Conservation (phyloP, 2,888 invertebrate species). For the Hyposoter dolosus region DNA sequence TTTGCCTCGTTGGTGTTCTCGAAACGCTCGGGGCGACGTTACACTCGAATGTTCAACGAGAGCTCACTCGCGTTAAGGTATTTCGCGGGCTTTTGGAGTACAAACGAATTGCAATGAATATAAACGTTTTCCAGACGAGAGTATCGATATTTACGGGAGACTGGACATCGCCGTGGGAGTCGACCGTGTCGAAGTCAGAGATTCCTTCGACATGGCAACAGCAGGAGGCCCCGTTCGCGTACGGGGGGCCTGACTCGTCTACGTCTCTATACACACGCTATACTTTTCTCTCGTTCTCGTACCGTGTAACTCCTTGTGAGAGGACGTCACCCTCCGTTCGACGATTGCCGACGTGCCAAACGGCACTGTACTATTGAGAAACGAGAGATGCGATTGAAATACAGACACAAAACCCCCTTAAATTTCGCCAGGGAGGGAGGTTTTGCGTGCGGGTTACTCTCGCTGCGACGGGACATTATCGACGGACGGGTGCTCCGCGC, state of each 20-base stretch:
- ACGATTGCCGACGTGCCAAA: slow-evolving; percentile 66
- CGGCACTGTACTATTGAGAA: slow-evolving; percentile 50
- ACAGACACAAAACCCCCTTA: slow-evolving; percentile 19
- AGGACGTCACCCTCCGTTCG: slow-evolving; percentile 30
- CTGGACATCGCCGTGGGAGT: slow-evolving; percentile 76
- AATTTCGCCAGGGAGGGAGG: background rate
- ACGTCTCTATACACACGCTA: background rate
- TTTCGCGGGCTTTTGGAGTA: slow-evolving; percentile 14
- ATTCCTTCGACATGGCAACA: slow-evolving; percentile 71
- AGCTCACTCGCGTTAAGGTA: slow-evolving; percentile 23
- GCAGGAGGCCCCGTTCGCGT: slow-evolving; percentile 68
- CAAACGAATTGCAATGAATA: slow-evolving; percentile 42
- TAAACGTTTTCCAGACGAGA: slow-evolving; percentile 74
- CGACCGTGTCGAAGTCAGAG: slow-evolving; percentile 73
- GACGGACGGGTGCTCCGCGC: slow-evolving; percentile 83
- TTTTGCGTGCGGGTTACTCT: slow-evolving; percentile 65
- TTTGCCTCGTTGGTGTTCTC: slow-evolving; percentile 14
- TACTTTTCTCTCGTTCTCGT: background rate
- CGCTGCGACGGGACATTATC: slow-evolving; percentile 79
- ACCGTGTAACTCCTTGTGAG: background rate
- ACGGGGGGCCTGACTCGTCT: slow-evolving; percentile 73
- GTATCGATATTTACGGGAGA: slow-evolving; percentile 83
- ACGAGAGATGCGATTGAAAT: slow-evolving; percentile 10
- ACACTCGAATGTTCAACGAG: slow-evolving; percentile 48
- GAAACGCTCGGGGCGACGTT: slow-evolving; percentile 46